These are phyloP conservation scores for Volucella zonaria DNA, from an alignment of 2,888 invertebrate genomes.

Conservation along the genomic window DNA sequence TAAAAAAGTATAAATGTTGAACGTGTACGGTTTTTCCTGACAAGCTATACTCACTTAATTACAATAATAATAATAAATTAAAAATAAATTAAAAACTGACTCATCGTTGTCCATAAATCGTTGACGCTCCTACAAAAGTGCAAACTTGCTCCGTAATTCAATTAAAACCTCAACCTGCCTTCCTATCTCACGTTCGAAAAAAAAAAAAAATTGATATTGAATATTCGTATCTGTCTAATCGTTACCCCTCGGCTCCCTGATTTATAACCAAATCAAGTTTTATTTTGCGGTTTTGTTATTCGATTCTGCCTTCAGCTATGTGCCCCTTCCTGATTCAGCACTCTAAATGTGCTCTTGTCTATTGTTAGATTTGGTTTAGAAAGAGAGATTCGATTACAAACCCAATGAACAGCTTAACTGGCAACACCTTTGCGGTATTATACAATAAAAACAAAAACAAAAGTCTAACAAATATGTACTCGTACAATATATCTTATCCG, in stretches of 20 bases:
- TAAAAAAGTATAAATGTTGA: too few relatives aligned
- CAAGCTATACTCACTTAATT: too few relatives aligned
- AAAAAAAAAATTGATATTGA: background rate
- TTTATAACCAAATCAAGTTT: constrained; percentile 14
- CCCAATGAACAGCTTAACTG: too few relatives aligned
- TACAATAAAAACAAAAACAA: constrained; percentile 13
- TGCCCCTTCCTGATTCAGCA: background rate
- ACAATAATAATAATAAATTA: too few relatives aligned
- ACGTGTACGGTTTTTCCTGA: too few relatives aligned
- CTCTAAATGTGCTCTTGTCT: too few relatives aligned
- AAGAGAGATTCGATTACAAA: constrained; percentile 1
- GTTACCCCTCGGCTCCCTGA: constrained; percentile 17
- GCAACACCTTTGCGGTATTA: constrained; percentile 18
- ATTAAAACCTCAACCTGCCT: constrained; percentile 1
- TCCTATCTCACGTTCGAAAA: constrained; percentile 7
- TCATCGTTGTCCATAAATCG: too few relatives aligned
- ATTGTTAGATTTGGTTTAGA: background rate
- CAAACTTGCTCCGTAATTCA: constrained; percentile 3
- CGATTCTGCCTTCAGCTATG: constrained; percentile 3
- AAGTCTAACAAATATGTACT: too few relatives aligned
- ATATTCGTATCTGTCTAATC: background rate
- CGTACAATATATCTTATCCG: constrained; percentile 54
- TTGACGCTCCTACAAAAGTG: background rate
- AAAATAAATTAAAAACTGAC: too few relatives aligned
- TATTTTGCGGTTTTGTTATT: constrained; percentile 30